Evolutionary conservation across 2,888 invertebrate species (phyloP), one percentile per base, ranked within the genome.

Genomic region (Brachypterus glaber): DNA sequence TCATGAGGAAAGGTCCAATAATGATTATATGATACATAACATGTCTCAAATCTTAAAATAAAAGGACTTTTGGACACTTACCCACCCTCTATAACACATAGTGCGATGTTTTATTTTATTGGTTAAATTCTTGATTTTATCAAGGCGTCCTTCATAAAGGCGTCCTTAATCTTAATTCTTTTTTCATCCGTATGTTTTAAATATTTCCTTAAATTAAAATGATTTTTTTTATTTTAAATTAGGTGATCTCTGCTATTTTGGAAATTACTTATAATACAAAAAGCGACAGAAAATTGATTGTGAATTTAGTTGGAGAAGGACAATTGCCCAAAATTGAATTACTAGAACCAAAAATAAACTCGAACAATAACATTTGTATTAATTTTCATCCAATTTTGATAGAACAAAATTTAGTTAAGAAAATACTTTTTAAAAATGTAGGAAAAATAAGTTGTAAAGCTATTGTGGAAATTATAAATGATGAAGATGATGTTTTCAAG

Each of bases 261-360:
- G 47, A 50, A 33, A 39, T 51, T 13, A 35, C 36, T 13, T 46
- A 41, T 18, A 47, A 52, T 38, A 39, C 47, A 4, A 31, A 33
- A 7, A 30, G 31, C 5, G 26, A 44, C 8, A 45, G 50, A 25
- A 46, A 37, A 27, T 43, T 62, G 2, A 38, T 37, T 3, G 43
- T 70, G 11, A 52, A 56, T 32, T 41, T 71, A 24, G 43, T 45
- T 11, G 71, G 71, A 1, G 64, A 67, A 44, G 62, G 66, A 21
- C 62, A 60, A 35, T 55, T 69, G 5, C 69, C 71, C n/a, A 61
- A 65, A 55, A 54, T 70, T 24, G 40, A 43, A 11, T 39, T 71
- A 13, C 35, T 62, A 3, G 52, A 66, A 15, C 67, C 70, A 1
- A 24, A 34, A 13, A 33, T 50, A 9, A 44, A 44, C 11, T 43